Evolutionary conservation across 2,113 vertebrate species (phyloP).

Genomic region (Psilopsiagon aurifrons): DNA sequence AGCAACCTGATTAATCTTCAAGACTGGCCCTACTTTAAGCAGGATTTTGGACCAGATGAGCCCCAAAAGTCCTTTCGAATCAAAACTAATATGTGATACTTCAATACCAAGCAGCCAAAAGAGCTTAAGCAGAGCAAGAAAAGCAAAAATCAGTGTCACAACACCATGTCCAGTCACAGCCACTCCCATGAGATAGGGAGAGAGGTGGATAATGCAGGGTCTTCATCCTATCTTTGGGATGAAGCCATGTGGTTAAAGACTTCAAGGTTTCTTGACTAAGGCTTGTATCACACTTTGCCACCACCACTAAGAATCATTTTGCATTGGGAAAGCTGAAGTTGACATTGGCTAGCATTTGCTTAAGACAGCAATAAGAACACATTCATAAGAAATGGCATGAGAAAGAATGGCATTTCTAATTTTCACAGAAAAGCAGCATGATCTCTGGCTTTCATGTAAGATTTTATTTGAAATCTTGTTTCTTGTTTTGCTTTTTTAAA

Average conservation of each 20-base stretch:
- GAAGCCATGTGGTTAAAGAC: not conserved
- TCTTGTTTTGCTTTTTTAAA: conserved; percentile 1
- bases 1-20: not conserved
- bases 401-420: not conserved
- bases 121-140: not conserved
- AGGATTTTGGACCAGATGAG: not conserved
- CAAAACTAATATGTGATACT: not conserved
- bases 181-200: not conserved
- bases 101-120: not conserved
- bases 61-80: not conserved
- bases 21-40: not conserved
- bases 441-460: not conserved
- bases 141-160: not conserved
- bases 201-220: not conserved
- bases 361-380: not conserved
- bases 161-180: not conserved
- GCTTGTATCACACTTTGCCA: not conserved
- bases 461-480: not conserved
- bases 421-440: not conserved
- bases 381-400: not conserved
- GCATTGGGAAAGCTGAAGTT: not conserved
- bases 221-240: not conserved
- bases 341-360: not conserved
- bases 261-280: not conserved
- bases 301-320: not conserved